Evolutionary conservation across 1,140 invertebrate species (phyloP).

Genomic region (Melanaphis sacchari): DNA sequence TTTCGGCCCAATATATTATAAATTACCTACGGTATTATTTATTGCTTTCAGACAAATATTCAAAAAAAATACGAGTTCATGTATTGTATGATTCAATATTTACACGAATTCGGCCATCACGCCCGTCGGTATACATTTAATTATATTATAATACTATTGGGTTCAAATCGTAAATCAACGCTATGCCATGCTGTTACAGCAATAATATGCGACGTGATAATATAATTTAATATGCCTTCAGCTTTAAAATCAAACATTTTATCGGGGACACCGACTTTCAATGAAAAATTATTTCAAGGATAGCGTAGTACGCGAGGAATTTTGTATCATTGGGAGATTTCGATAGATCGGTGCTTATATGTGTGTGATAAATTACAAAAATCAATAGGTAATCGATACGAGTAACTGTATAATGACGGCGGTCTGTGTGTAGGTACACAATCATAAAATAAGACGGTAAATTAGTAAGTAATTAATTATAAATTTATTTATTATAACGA

Average conservation of each 20-base stretch:
- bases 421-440: neutral
- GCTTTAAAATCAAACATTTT: conserved; percentile 30
- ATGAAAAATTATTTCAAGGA: conserved; percentile 32
- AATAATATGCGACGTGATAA: neutral
- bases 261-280: conserved; percentile 30
- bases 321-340: neutral
- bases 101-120: neutral
- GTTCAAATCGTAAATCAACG: conserved; percentile 39
- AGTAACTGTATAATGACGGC: no score
- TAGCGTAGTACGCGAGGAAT: neutral
- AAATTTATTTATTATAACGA: neutral
- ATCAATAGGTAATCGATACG: neutral
- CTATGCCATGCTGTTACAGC: neutral
- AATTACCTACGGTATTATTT: neutral
- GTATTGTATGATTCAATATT: neutral
- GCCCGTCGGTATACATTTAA: neutral
- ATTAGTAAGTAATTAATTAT: neutral
- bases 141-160: neutral
- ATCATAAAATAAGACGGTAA: neutral
- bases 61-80: neutral
- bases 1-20: neutral
- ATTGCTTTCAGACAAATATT: neutral
- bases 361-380: neutral
- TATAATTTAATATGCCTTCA: neutral
- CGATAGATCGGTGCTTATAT: neutral